Evolutionary conservation across 1,140 invertebrate genomes (phyloP).

Genomic region (Megathymus violae): DNA sequence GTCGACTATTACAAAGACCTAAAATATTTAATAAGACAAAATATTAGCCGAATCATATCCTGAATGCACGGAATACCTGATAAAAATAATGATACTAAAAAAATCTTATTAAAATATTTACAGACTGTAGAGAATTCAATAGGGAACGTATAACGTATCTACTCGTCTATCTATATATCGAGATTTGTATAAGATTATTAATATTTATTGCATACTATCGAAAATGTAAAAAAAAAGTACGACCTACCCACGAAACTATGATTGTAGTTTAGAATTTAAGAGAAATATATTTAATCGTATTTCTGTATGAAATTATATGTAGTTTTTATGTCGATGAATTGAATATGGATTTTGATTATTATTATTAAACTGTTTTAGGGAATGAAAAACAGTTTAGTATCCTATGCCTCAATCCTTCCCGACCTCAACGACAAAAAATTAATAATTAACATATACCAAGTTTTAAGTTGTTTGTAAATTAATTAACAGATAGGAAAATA

Average conservation of each 20-base stretch:
- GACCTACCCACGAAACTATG: constrained; percentile 70
- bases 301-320: constrained; percentile 84
- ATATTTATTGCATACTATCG: constrained; percentile 77
- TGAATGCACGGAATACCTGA: constrained; percentile 77
- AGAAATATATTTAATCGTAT: constrained; percentile 83
- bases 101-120: constrained; percentile 71
- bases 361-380: constrained; percentile 71
- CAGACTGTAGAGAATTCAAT: constrained; percentile 67
- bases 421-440: no score
- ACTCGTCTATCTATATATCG: constrained; percentile 60
- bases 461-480: no score
- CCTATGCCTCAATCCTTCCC: constrained; percentile 38
- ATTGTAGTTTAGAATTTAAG: constrained; percentile 77
- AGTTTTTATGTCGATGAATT: constrained; percentile 81
- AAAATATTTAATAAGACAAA: constrained; percentile 5
- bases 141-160: constrained; percentile 56
- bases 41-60: constrained; percentile 69
- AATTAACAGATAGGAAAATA: no score
- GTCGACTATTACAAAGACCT: not conserved
- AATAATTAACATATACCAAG: no score
- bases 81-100: constrained; percentile 64
- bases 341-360: constrained; percentile 79
- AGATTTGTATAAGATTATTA: constrained; percentile 72
- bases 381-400: constrained; percentile 47
- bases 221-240: constrained; percentile 80